These are phyloP conservation scores for Dryomyza anilis DNA, from an alignment of 2,888 invertebrate species.

Conservation along the genomic window DNA sequence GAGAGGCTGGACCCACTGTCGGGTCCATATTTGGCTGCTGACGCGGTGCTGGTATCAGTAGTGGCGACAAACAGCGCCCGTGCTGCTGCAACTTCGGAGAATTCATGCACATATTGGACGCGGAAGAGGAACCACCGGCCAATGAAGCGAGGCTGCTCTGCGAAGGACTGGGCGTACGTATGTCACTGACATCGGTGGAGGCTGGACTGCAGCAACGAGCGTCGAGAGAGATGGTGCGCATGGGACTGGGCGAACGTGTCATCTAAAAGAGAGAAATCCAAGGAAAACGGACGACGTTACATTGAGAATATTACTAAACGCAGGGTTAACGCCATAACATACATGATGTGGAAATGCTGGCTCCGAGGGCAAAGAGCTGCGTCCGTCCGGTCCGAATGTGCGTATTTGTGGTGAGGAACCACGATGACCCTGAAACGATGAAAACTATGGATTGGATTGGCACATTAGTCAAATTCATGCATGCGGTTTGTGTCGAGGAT, in stretches of 20 bases:
- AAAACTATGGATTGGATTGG: neutral
- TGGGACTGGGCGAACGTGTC: slow-evolving; percentile 77
- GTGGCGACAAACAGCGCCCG: slow-evolving; percentile 73
- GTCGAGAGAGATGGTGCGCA: slow-evolving; percentile 78
- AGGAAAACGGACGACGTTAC: neutral
- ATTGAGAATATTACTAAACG: neutral
- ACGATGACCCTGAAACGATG: slow-evolving; percentile 66
- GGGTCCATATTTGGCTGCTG: slow-evolving; percentile 60
- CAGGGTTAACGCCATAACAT: slow-evolving; percentile 10
- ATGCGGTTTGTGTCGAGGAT: neutral
- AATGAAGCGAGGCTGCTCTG: slow-evolving; percentile 74
- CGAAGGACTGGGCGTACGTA: slow-evolving; percentile 70
- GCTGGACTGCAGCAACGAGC: slow-evolving; percentile 70
- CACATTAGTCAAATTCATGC: neutral
- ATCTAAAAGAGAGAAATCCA: slow-evolving; percentile 44
- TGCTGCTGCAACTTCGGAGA: slow-evolving; percentile 48
- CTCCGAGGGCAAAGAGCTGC: slow-evolving; percentile 63
- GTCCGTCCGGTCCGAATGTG: slow-evolving; percentile 82
- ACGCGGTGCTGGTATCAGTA: slow-evolving; percentile 75
- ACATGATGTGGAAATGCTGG: slow-evolving; percentile 52
- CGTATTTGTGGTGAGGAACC: slow-evolving; percentile 85
- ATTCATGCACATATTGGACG: slow-evolving; percentile 47
- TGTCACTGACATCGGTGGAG: slow-evolving; percentile 59
- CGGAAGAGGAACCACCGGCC: slow-evolving; percentile 52
- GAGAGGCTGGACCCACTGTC: slow-evolving; percentile 63